phyloP scores from a whole-genome alignment of 2,888 invertebrate genomes.

The Ochropleura plecta region DNA sequence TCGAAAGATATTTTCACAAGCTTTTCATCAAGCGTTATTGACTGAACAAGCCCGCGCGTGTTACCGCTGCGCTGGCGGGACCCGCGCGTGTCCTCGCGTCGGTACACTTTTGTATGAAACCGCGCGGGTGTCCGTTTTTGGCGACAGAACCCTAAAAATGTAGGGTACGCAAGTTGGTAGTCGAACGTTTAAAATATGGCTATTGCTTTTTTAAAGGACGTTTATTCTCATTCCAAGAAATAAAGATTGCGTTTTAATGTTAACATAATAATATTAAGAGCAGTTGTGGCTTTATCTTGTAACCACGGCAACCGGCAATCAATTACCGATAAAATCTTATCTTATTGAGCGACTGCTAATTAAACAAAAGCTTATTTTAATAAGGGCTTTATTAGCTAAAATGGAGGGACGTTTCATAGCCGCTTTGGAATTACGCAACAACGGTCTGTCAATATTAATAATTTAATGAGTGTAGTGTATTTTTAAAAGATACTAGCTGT shows the following conservation, averaged over 20 bases:
- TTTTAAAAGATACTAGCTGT: no score
- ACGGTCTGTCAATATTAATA: background rate
- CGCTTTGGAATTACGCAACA: background rate
- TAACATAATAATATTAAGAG: constrained; percentile 37
- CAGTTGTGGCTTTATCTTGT: constrained; percentile 26
- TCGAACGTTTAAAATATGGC: constrained; percentile 38
- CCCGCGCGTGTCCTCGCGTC: no score
- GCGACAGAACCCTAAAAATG: background rate
- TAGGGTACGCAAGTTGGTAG: background rate
- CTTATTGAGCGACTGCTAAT: background rate
- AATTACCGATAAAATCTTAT: constrained; percentile 28
- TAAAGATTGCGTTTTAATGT: constrained; percentile 48
- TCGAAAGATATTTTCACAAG: no score
- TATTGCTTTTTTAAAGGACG: constrained; percentile 12
- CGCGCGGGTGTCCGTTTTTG: no score
- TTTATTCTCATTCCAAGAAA: constrained; percentile 28
- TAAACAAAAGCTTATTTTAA: background rate
- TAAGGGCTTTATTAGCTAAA: constrained; percentile 19
- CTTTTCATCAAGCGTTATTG: no score
- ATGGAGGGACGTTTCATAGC: background rate
- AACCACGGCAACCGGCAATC: constrained; percentile 14
- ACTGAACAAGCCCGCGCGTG: no score
- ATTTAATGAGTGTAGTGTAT: background rate
- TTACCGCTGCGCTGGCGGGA: no score
- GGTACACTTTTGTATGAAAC: no score